A percentile compares a stretch with the other conserved stretches of the same genome.
These are phyloP conservation scores for Scatophagus argus DNA, from an alignment of 2,113 vertebrate species.

Conservation along the genomic window DNA sequence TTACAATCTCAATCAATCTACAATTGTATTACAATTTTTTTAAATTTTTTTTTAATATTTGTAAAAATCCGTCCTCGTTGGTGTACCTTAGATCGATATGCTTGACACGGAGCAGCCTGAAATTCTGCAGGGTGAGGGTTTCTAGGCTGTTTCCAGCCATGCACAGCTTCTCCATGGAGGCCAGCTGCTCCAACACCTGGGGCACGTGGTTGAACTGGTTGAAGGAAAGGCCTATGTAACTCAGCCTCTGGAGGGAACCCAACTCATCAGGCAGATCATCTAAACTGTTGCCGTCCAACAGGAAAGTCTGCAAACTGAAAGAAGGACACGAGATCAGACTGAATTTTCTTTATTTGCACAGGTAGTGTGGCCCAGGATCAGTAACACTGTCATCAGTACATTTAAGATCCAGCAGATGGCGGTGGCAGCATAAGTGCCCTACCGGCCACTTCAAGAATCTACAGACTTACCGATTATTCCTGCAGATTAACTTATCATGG, in stretches of 20 bases:
- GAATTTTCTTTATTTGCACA: neutral
- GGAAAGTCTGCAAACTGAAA: conserved; percentile 94
- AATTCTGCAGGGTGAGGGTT: conserved; percentile 86
- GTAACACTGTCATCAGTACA: neutral
- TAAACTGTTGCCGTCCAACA: conserved; percentile 96
- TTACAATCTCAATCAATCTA: too few relatives aligned
- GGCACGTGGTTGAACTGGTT: conserved; percentile 94
- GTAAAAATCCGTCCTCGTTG: neutral
- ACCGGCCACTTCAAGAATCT: conserved; percentile 75
- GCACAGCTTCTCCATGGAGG: conserved; percentile 93
- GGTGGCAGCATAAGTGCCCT: conserved; percentile 45
- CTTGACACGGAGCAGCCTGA: conserved; percentile 92
- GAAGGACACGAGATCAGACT: neutral
- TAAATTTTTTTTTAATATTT: neutral
- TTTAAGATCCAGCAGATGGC: conserved; percentile 70
- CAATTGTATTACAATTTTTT: too few relatives aligned
- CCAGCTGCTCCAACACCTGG: conserved; percentile 90
- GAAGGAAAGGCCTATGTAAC: conserved; percentile 95
- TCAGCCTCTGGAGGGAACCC: conserved; percentile 90
- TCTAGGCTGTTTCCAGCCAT: conserved; percentile 95
- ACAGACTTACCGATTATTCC: conserved; percentile 71
- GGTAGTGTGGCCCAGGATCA: neutral
- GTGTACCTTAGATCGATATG: conserved; percentile 93
- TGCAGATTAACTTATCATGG: conserved; percentile 69
- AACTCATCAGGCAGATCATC: conserved; percentile 90